Percentiles rank a stretch among this genome's conserved stretches.
Evolutionary conservation across 2,888 invertebrate genomes (phyloP).

Genomic region (Saturnia japonica): DNA sequence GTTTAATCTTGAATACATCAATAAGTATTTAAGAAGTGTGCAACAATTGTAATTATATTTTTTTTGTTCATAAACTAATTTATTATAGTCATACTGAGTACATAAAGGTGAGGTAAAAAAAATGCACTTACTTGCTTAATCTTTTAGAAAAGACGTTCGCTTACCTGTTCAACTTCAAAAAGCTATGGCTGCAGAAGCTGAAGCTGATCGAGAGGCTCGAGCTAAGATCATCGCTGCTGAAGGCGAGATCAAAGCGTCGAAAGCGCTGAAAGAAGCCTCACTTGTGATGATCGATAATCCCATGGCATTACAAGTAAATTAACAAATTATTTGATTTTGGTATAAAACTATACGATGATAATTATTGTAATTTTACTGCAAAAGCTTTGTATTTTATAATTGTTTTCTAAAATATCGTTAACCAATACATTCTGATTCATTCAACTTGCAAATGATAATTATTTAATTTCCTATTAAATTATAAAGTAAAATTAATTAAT

Average conservation of each 20-base stretch:
- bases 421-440: not conserved
- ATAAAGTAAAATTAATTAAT: not conserved
- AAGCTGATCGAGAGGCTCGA: conserved; percentile 85
- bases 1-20: no score
- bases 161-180: conserved; percentile 83
- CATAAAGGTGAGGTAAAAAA: no score
- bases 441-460: not conserved
- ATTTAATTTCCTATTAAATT: not conserved
- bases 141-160: conserved; percentile 70
- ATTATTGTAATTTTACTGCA: not conserved
- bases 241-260: conserved; percentile 93
- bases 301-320: conserved; percentile 82
- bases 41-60: no score
- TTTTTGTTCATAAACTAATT: no score
- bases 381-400: not conserved
- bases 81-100: not conserved
- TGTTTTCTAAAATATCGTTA: not conserved
- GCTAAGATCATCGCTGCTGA: conserved; percentile 87
- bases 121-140: not conserved
- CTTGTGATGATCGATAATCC: conserved; percentile 92
- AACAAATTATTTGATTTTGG: not conserved
- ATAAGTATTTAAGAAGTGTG: no score
- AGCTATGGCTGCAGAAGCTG: conserved; percentile 87
- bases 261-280: conserved; percentile 92
- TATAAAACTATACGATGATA: not conserved